Base-by-base conservation (phyloP, 92 coral and sea anemone genomes). In the Paragorgia papillata region DNA sequence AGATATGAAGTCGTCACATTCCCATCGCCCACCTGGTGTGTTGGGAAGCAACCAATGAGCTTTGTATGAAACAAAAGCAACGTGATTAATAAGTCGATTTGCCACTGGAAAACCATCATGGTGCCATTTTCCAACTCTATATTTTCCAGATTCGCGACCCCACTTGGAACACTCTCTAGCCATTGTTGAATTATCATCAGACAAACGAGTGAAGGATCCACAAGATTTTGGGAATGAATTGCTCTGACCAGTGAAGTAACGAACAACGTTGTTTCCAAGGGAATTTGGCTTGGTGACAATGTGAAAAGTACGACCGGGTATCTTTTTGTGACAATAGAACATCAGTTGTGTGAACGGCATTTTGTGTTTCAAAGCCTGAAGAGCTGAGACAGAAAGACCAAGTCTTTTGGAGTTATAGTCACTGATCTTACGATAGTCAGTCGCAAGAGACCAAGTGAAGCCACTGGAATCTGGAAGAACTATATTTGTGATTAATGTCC, bases 401-500 rank as follows among this genome's bases (percentile, higher is more conserved):
- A 82, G 67, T 26, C 81, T 57, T 29, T 89, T 89, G 44, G 46
- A 62, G 50, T 74, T 80, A 80, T 90, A 90, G 79, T 90, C 80
- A 4, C 46, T 30, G n/a, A 86, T 85, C 37, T 39, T 39, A 15
- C 80, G 87, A 71, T 48, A 90, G 71, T 88, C 61, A n/a, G 40
- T 68, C 25, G 46, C 53, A 73, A 87, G 78, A 21, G 64, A 19
- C 19, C 76, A 64, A 9, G 59, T 41, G 24, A 75, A 20, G 19
- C 80, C 79, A 57, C 77, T 75, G 34, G 66, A 58, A 28, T 57
- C 53, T 43, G 20, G 67, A 9, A 85, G 41, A 7, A 70, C 70
- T 0, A 89, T 87, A 27, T 86, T 85, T 7, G 85, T 85, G 27
- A 92, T 66, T 46, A 90, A 50, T 0, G 97, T 90, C 97, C 97